Evolutionary conservation across 1,140 invertebrate genomes (phyloP), one percentile per base, ranked within the genome.

Genomic region (Macrobrachium nipponense): DNA sequence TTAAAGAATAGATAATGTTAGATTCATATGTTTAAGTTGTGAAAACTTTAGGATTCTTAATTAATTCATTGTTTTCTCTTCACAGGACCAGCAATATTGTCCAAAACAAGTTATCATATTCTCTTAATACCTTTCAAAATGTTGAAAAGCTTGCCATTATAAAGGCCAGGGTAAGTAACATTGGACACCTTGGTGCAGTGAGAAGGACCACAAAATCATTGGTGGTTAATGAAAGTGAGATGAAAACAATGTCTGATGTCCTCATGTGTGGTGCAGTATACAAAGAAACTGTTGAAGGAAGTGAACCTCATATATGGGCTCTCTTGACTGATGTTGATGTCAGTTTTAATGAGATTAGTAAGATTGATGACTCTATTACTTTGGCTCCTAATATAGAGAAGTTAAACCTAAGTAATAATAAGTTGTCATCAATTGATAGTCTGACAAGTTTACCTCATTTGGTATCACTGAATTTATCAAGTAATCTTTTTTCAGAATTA

Each of bases 281-380:
- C 88, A 93, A 92, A 88, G 89, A 91, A 68, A 91, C 91, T 60
- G 91, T 92, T 72, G 92, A 91, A 87, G 91, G 90, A 89, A 82
- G 73, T 77, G 87, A 83, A 70, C 59, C 87, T 77, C 90, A 94
- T 92, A 92, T 92, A 90, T 96, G 95, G 95, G 92, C 93, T 20
- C 92, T 93, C 86, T 90, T 97, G 10, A 92, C 92, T 15, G 91
- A 94, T 87, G 92, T 95, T 58, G 95, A 97, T 91, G 93, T 98
- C 79, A 96, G 95, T 73, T 93, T 94, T 89, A 98, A 98, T 92
- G 92, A 94, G 89, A 94, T 98, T 72, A 92, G 93, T 64, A 92
- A 93, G 44, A 95, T 98, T 85, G 96, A 97, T 91, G 93, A 95
- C 90, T 95, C 95, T 61, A 94, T 98, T 82, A 94, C 94, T 91